Conservation (phyloP, 2,888 invertebrate species). For the Cremastinae sp. region DNA sequence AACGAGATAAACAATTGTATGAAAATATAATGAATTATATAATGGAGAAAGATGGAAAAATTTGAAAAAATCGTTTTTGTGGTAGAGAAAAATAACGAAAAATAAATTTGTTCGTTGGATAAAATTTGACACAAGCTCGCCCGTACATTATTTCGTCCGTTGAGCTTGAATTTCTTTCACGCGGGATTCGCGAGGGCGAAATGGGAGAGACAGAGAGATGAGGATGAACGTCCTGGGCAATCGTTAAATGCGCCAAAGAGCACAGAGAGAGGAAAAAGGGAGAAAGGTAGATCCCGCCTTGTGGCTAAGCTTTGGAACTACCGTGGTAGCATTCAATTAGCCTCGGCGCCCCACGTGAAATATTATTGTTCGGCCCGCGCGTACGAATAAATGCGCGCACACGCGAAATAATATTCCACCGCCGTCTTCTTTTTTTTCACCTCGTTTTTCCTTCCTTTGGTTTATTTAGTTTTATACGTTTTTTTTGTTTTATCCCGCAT, state of each 20-base stretch:
- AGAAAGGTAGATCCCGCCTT: conserved; percentile 54
- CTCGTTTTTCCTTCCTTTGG: conserved; percentile 8
- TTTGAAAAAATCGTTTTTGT: too few relatives aligned
- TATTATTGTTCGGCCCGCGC: conserved; percentile 69
- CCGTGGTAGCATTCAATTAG: conserved; percentile 80
- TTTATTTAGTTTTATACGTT: too few relatives aligned
- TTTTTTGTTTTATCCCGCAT: not conserved
- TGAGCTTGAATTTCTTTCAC: conserved; percentile 27
- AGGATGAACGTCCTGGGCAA: conserved; percentile 47
- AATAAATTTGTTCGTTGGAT: too few relatives aligned
- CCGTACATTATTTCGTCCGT: too few relatives aligned
- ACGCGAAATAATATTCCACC: conserved; percentile 17
- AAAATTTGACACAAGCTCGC: too few relatives aligned
- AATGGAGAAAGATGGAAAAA: too few relatives aligned
- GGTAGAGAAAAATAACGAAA: too few relatives aligned
- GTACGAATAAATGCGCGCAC: conserved; percentile 11
- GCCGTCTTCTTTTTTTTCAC: conserved; percentile 8
- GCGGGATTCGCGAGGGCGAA: conserved; percentile 51
- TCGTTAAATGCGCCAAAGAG: conserved; percentile 50
- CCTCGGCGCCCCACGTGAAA: conserved; percentile 77
- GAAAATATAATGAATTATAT: too few relatives aligned
- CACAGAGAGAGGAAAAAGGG: conserved; percentile 26
- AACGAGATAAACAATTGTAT: too few relatives aligned
- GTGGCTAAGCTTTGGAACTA: conserved; percentile 74
- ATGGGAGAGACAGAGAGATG: not conserved